Base-by-base conservation (phyloP, 2,113 vertebrate species). In the Spea bombifrons region DNA sequence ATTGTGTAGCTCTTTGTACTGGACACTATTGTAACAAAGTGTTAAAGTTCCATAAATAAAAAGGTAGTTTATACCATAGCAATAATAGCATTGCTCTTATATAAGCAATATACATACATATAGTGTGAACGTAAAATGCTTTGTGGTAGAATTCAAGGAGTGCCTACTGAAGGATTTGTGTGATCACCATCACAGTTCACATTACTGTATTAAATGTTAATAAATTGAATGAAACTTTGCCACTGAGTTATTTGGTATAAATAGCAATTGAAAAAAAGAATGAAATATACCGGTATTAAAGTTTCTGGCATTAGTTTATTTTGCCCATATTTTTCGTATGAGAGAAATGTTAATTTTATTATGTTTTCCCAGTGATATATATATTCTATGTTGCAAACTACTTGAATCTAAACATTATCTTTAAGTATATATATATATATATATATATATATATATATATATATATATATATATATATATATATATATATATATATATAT, bases 131-230 rank as follows among this genome's bases (percentile, higher is more conserved):
- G 15, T 59, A 1, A 59, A 2, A 59, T 59, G 55, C 10, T 59
- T 7, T 59, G 7, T 59, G 12, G 15, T 59, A 59, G 9, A 4
- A 59, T 59, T 59, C 55, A 59, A 59, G 55, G 2, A 59, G 15
- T 59, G 55, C 55, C 8, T 59, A 59, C 10, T 59, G 15, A 59
- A 59, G 55, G 55, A 12, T 9, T 13, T 59, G 55, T 59, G 9
- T 59, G 55, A 59, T 59, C 55, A 59, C 55, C 4, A 8, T 59
- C 0, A 59, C 55, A 13, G 55, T 59, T 59, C 15, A 59, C 55
- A 59, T 13, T 59, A 59, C 55, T 59, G 55, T 59, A 59, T 59
- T 59, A 59, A 59, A 59, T 59, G 55, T 59, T 59, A 59, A 59
- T 59, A 59, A 59, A 59, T 7, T 5, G 10, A 59, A 59, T 59